phyloP scores from a whole-genome alignment of 2,888 invertebrate genomes.

The Ctena decussata region DNA sequence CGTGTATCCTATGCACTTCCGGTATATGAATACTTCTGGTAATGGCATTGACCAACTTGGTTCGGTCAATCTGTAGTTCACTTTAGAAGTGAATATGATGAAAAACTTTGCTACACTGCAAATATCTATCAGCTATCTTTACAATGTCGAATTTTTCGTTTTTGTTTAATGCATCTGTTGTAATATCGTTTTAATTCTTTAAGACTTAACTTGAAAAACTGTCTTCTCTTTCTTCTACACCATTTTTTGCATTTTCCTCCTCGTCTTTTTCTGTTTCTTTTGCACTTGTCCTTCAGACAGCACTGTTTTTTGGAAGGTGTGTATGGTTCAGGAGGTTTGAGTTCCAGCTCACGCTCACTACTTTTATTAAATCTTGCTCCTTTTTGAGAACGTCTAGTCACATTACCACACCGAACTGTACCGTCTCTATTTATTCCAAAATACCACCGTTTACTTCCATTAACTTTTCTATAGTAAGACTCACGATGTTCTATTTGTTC shows the following conservation, averaged over 20 bases:
- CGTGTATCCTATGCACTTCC: background rate
- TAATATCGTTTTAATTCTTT: slow-evolving; percentile 64
- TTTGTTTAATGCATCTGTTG: slow-evolving; percentile 50
- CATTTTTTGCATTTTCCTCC: slow-evolving; percentile 32
- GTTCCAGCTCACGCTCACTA: background rate
- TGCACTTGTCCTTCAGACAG: slow-evolving; percentile 23
- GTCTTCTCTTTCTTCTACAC: slow-evolving; percentile 55
- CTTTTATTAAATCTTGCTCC: slow-evolving; percentile 55
- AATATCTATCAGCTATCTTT: slow-evolving; percentile 33
- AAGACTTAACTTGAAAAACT: slow-evolving; percentile 57
- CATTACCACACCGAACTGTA: slow-evolving; percentile 60
- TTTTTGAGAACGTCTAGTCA: slow-evolving; percentile 50
- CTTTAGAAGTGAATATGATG: background rate
- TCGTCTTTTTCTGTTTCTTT: slow-evolving; percentile 28
- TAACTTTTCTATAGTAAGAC: slow-evolving; percentile 49
- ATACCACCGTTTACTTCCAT: slow-evolving; percentile 56
- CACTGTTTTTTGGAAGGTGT: slow-evolving; percentile 22
- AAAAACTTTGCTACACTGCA: background rate
- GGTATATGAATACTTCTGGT: slow-evolving; percentile 4
- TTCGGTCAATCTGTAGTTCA: background rate
- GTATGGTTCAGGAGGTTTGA: background rate
- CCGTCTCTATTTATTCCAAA: slow-evolving; percentile 67
- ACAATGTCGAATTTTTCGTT: background rate
- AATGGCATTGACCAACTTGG: background rate
- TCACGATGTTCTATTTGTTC: background rate